Conservation (phyloP, 2,113 vertebrate species). For the Ptychochromis oligacanthus region DNA sequence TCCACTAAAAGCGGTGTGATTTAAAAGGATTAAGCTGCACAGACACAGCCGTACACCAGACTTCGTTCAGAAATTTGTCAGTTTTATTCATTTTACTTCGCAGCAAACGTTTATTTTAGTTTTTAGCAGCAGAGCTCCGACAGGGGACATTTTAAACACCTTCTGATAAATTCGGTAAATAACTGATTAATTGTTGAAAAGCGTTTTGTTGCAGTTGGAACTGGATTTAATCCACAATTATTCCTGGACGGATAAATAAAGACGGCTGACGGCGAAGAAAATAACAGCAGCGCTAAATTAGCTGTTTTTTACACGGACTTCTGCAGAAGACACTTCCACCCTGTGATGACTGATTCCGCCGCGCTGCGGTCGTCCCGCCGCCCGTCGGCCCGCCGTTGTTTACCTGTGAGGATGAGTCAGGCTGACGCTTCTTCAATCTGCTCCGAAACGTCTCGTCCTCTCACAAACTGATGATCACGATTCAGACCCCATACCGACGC, state of each 20-base stretch:
- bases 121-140: neutral
- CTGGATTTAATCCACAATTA: neutral
- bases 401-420: conserved; percentile 65
- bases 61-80: neutral
- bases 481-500: neutral
- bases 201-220: neutral
- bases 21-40: no score
- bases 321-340: neutral
- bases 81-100: neutral
- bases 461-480: rapidly evolving
- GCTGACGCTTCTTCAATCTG: neutral
- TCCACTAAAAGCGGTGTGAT: no score
- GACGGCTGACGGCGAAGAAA: neutral
- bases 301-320: neutral
- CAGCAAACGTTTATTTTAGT: rapidly evolving
- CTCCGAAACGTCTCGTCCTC: neutral
- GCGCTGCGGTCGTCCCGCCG: no score
- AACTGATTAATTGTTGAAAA: neutral
- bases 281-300: neutral
- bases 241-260: neutral
- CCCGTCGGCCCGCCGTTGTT: conserved; percentile 27
- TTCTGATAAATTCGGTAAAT: neutral
- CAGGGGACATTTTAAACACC: neutral
- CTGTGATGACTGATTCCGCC: no score
- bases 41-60: neutral